Conservation (phyloP, 2,797 vertebrate species). For the Echiichthys vipera region DNA sequence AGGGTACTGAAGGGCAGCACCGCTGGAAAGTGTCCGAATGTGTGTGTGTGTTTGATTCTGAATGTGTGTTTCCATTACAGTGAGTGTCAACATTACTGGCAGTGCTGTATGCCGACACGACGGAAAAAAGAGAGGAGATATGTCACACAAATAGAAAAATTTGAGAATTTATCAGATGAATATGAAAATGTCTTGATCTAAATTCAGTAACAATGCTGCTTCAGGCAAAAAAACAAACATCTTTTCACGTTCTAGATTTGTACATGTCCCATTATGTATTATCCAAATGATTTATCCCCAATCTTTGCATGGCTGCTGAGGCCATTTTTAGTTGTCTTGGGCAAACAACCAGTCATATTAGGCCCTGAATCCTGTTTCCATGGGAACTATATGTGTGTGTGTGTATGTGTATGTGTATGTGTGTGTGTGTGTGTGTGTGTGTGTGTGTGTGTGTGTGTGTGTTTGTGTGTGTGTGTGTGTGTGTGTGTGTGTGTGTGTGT, state of each 20-base stretch:
- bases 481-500: constrained; percentile 47
- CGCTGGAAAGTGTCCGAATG: constrained; percentile 71
- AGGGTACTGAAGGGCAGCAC: constrained; percentile 70
- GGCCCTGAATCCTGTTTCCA: constrained; percentile 81
- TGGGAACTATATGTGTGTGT: constrained; percentile 78
- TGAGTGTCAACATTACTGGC: constrained; percentile 21
- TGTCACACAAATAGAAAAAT: constrained; percentile 13
- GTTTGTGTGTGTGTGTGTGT: constrained; percentile 25
- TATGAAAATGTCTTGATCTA: constrained; percentile 9
- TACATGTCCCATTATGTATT: constrained; percentile 53
- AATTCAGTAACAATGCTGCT: constrained; percentile 17
- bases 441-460: constrained; percentile 39
- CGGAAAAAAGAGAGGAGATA: constrained; percentile 6
- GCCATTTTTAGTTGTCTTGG: constrained; percentile 75
- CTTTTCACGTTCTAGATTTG: constrained; percentile 15
- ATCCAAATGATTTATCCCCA: constrained; percentile 62
- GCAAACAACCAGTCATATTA: constrained; percentile 81
- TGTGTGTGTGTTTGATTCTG: constrained; percentile 20
- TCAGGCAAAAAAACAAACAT: constrained; percentile 35
- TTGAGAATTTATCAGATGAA: constrained; percentile 8
- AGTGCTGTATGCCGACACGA: constrained; percentile 8
- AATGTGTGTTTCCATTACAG: constrained; percentile 24
- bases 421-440: constrained; percentile 39
- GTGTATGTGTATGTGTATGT: constrained; percentile 24
- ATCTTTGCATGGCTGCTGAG: constrained; percentile 71